Evolutionary conservation across 2,113 vertebrate species (phyloP), one percentile per base, ranked within the genome.

Genomic region (Podiceps cristatus): DNA sequence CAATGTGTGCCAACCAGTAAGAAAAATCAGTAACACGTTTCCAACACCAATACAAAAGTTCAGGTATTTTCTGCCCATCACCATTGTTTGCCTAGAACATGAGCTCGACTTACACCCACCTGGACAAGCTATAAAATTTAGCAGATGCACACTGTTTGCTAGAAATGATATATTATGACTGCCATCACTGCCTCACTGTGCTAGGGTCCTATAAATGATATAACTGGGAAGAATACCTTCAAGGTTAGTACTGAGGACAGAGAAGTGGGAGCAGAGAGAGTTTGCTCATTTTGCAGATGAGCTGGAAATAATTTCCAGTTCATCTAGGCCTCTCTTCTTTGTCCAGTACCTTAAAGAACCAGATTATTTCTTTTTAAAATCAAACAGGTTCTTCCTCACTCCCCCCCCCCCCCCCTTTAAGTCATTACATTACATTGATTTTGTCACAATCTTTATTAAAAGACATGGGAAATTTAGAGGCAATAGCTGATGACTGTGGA

Each of bases 151-250:
- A 13, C 13, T 3, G 47, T 17, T 78, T 60, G 62, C 52, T 52
- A 28, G n/a, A 13, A 4, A 10, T 8, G 11, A 5, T 27, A 13
- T 9, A 5, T 60, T 62, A n/a, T 9, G 42, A 16, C 31, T 87
- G 25, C 28, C 45, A 20, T 9, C 25, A 23, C 69, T 62, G 35
- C 42, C 50, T 55, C 11, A 2, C 58, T 33, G 3, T 35, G 64
- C n/a, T 58, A 29, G 64, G 15, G 5, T 25, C n/a, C 68, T 40
- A 0, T 2, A 50, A 66, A 37, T 1, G 0, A 33, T 17, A 1
- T 7, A 64, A 64, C 28, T 31, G 52, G 42, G 44, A 52, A 68
- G 25, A 56, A 56, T 27, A 55, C 25, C 56, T 42, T 42, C 44
- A 82, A 6, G 7, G 19, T 25, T 29, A 3, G 24, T 8, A 3